Base-by-base conservation (phyloP, 2,888 invertebrate genomes). In the Taphrorychus bicolor region DNA sequence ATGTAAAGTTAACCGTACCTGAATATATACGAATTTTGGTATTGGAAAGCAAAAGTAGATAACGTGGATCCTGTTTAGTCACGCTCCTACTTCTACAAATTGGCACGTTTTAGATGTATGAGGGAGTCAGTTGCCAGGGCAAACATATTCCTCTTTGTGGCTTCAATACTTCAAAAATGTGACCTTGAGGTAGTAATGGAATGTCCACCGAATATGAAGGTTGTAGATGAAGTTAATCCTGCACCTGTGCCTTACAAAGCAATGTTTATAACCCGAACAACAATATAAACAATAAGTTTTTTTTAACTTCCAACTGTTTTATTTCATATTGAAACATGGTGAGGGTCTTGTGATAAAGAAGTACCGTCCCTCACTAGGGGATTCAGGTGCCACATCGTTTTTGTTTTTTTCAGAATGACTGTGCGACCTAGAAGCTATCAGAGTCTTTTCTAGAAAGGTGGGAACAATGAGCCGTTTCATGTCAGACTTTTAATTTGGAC, bases 51-150 rank as follows among this genome's bases (percentile, higher is more conserved):
- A 68, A 59, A 42, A 64, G 70, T 70, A n/a, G 41, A 21, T 45
- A 16, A 32, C 11, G n/a, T n/a, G n/a, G n/a, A n/a, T n/a, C n/a
- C 32, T 32, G 32, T n/a, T 32, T 11, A 32, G 5, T 11, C 11
- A 11, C 11, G 7, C 11, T 32, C 32, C 32, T 32, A 5, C 5
- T 32, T 32, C 7, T 7, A 9, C 3, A n/a, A 14, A 53, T 32
- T 19, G 5, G 32, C 9, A 23, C 54, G 40, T 66, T 69, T 24
- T 48, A 88, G 93, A 58, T 94, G 94, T 76, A 87, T 94, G 87
- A 94, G 94, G 0, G 94, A 94, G 76, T 85, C 88, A 0, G 80
- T 94, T 70, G 91, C 91, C 0, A 89, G 89, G 75, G 91, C 91
- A 73, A 94, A 92, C 76, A 85, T 94, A 57, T 94, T 94, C 76